Evolutionary conservation across 2,113 vertebrate genomes (phyloP).

Genomic region (Apeltes quadracus): DNA sequence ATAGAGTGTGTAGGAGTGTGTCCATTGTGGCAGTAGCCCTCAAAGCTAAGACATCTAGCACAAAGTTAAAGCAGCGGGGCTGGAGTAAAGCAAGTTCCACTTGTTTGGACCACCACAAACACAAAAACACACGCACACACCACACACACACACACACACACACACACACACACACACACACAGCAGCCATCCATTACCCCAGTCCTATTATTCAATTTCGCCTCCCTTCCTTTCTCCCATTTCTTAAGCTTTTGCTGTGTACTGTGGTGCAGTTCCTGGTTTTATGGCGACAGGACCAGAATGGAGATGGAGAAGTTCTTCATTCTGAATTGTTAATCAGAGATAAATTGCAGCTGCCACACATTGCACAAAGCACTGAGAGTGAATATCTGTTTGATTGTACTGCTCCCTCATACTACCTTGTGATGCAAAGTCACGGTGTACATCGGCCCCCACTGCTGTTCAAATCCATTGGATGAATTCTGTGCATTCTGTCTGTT

Average conservation of each 20-base stretch:
- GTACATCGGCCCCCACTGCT: not conserved
- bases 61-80: constrained; percentile 11
- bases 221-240: constrained; percentile 15
- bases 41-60: constrained; percentile 19
- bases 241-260: constrained; percentile 58
- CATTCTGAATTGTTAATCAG: constrained; percentile 40
- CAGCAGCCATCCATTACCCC: constrained; percentile 40
- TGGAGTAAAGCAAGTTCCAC: constrained; percentile 12
- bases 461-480: not conserved
- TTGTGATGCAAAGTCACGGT: not conserved
- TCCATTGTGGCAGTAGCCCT: constrained; percentile 24
- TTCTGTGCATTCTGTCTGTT: not conserved
- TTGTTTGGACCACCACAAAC: constrained; percentile 13
- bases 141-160: constrained; percentile 15
- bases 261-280: constrained; percentile 12
- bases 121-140: too few relatives aligned
- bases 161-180: constrained; percentile 15
- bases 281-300: constrained; percentile 43
- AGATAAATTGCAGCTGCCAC: constrained; percentile 38
- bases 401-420: not conserved
- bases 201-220: constrained; percentile 31
- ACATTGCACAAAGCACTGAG: constrained; percentile 23
- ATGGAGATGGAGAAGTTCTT: constrained; percentile 43
- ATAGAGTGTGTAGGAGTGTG: constrained; percentile 37
- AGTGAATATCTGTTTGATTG: not conserved